Conservation (phyloP, 2,888 invertebrate genomes). For the Napeogenes inachia region DNA sequence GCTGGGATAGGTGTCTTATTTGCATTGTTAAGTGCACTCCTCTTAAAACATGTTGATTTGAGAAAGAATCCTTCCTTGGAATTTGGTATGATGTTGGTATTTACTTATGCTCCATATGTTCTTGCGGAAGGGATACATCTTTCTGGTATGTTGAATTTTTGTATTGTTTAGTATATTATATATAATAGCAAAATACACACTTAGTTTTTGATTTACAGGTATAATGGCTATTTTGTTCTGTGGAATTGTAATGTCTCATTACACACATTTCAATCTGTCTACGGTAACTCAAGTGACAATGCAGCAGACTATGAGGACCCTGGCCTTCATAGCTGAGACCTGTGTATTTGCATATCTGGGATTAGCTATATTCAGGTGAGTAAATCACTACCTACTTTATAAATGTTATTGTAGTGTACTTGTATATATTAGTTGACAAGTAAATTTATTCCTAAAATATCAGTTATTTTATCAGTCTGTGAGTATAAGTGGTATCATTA, state of each 20-base stretch:
- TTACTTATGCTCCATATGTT: constrained; percentile 98
- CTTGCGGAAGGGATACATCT: constrained; percentile 97
- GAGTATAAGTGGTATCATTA: no score
- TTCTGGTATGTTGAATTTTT: constrained; percentile 79
- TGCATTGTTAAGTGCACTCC: constrained; percentile 93
- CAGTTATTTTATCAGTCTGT: no score
- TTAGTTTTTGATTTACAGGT: constrained; percentile 74
- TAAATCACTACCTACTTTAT: not conserved
- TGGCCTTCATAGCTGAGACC: constrained; percentile 98
- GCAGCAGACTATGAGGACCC: constrained; percentile 98
- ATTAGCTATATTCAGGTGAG: constrained; percentile 83
- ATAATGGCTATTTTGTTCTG: constrained; percentile 99
- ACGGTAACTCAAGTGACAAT: constrained; percentile 99
- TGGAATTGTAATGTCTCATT: constrained; percentile 99
- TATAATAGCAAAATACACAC: not conserved
- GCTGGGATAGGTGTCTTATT: constrained; percentile 97
- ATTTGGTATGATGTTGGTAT: constrained; percentile 98
- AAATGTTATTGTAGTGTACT: no score
- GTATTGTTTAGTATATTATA: not conserved
- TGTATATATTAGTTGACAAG: no score
- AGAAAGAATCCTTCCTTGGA: constrained; percentile 98
- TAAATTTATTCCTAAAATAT: not conserved
- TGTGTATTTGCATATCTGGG: constrained; percentile 99
- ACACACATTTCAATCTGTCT: constrained; percentile 98
- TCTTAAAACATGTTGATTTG: constrained; percentile 96